phyloP scores from a whole-genome alignment of 2,113 vertebrate genomes.

The Phodopus roborovskii region DNA sequence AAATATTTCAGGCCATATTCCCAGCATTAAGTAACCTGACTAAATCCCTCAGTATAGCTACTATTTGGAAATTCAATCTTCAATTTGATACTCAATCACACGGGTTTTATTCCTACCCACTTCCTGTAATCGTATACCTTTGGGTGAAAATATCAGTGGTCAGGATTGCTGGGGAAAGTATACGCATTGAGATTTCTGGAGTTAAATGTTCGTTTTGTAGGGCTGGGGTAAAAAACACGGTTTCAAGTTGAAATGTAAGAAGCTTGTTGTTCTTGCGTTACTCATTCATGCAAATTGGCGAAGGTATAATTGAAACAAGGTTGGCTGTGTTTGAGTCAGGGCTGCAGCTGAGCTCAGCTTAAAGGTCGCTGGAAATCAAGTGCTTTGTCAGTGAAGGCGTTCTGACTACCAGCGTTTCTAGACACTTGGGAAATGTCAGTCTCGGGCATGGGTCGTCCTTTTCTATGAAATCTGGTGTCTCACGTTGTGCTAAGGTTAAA shows the following conservation, averaged over 20 bases:
- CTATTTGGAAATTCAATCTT: conserved; percentile 88
- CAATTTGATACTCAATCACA: conserved; percentile 90
- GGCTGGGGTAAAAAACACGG: conserved; percentile 84
- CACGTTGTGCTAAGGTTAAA: conserved; percentile 74
- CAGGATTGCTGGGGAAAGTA: conserved; percentile 88
- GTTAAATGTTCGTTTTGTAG: conserved; percentile 83
- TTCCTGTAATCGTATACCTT: conserved; percentile 98
- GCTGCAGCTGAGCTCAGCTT: conserved; percentile 83
- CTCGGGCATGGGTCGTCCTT: conserved; percentile 84
- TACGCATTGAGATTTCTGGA: conserved; percentile 86
- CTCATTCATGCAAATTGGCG: conserved; percentile 85
- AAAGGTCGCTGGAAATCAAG: conserved; percentile 82
- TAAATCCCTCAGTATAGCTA: conserved; percentile 84
- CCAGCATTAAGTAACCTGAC: conserved; percentile 78
- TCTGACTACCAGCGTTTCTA: conserved; percentile 85
- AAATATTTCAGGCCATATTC: conserved; percentile 30
- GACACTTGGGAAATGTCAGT: conserved; percentile 84
- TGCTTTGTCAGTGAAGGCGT: conserved; percentile 84
- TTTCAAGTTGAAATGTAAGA: conserved; percentile 83
- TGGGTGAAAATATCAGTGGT: conserved; percentile 97
- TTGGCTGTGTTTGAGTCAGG: conserved; percentile 85
- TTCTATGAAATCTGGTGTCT: conserved; percentile 73
- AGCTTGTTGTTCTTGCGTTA: conserved; percentile 85
- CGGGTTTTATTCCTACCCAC: conserved; percentile 92
- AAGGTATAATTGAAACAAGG: conserved; percentile 86